These are phyloP conservation scores for Drosophila quinaria DNA, from an alignment of 2,888 invertebrate species.

Conservation along the genomic window DNA sequence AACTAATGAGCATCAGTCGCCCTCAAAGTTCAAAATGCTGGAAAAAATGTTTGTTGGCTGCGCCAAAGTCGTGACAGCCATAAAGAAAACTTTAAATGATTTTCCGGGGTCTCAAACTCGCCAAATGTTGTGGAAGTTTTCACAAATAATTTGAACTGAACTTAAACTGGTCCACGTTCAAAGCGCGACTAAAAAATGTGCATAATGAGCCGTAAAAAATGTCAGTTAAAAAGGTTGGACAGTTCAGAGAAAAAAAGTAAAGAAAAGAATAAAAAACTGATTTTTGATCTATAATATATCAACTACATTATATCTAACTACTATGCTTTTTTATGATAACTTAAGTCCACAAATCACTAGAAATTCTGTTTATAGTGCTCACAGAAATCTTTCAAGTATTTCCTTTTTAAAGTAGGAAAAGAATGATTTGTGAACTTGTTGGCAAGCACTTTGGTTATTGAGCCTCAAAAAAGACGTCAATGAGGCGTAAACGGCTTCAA, in stretches of 20 bases:
- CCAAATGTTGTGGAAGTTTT: slow-evolving; percentile 68
- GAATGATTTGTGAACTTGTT: slow-evolving; percentile 36
- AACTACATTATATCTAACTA: background rate
- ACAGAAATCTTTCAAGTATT: background rate
- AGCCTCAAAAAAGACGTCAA: slow-evolving; percentile 31
- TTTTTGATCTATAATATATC: background rate
- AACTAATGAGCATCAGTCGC: slow-evolving; percentile 74
- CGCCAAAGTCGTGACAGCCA: slow-evolving; percentile 62
- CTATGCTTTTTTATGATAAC: background rate
- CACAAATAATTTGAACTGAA: slow-evolving; percentile 25
- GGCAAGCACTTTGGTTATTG: slow-evolving; percentile 7
- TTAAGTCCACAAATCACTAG: background rate
- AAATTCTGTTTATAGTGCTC: background rate
- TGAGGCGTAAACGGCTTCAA: slow-evolving; percentile 61
- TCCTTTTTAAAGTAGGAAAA: slow-evolving; percentile 9
- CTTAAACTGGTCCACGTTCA: slow-evolving; percentile 20
- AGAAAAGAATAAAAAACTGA: background rate
- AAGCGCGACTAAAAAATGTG: background rate
- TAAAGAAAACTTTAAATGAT: slow-evolving; percentile 74
- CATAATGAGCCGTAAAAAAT: slow-evolving; percentile 15
- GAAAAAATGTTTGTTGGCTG: slow-evolving; percentile 46
- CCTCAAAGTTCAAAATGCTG: slow-evolving; percentile 42
- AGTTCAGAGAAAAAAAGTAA: background rate
- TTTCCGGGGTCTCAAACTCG: slow-evolving; percentile 56
- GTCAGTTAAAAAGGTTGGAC: background rate